Conservation (phyloP, 2,113 vertebrate species). For the Gnathonemus longibarbis region DNA sequence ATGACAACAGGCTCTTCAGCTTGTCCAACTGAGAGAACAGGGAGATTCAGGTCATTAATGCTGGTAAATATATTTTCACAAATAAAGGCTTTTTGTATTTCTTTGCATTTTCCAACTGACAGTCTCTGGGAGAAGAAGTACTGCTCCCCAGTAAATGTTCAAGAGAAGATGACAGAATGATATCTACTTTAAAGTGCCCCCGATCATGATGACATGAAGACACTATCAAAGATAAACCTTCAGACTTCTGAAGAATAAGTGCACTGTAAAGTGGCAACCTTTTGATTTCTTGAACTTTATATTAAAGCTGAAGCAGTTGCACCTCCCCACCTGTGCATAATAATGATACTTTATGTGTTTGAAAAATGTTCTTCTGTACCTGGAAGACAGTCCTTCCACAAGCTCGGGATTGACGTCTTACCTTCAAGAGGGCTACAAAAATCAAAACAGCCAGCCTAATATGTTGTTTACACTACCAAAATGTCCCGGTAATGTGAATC, state of each 20-base stretch:
- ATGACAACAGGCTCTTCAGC: not conserved
- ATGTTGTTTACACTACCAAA: not conserved
- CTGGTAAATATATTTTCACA: not conserved
- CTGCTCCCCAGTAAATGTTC: not conserved
- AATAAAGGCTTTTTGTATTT: not conserved
- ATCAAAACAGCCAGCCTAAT: not conserved
- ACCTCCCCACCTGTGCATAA: not conserved
- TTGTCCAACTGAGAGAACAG: not conserved
- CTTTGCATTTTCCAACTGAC: not conserved
- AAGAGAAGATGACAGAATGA: not conserved
- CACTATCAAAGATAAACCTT: not conserved
- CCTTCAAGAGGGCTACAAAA: not conserved
- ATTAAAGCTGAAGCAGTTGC: not conserved
- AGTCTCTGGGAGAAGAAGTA: not conserved
- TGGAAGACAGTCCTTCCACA: not conserved
- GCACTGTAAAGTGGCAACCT: not conserved
- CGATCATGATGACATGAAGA: not conserved
- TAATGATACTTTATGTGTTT: not conserved
- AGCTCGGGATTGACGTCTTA: not conserved
- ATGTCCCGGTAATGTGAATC: not conserved
- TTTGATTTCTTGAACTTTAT: not conserved
- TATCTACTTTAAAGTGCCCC: not conserved
- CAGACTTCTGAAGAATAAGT: not conserved
- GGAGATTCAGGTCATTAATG: not conserved
- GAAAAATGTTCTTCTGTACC: not conserved